Base-by-base conservation (phyloP, 2,888 invertebrate species). In the Cetonia aurata region DNA sequence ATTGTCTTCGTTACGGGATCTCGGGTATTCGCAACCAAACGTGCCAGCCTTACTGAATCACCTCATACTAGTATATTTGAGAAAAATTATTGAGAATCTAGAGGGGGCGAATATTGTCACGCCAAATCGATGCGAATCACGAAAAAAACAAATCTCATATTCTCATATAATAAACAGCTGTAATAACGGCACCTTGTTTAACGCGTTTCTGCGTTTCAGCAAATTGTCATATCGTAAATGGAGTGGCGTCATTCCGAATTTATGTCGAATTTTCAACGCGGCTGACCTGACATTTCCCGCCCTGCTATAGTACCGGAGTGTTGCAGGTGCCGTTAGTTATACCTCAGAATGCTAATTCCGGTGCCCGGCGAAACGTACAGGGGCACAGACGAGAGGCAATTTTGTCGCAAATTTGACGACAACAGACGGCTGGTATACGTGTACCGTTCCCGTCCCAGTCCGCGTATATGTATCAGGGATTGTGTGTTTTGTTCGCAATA, bases 401-500 rank as follows among this genome's bases (percentile, higher is more conserved):
- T 56, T 55, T 31, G 44, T 55, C 66, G 31, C 66, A 66, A 55
- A 55, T 55, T 42, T 46, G 67, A 42, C 67, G 67, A 19, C 44
- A n/a, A 44, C 17, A 10, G 4, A 25, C 25, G 25, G 3, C 25
- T 25, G 3, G 25, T 50, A 19, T 50, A 15, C 15, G 9, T 50
- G 19, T 19, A n/a, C n/a, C n/a, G n/a, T n/a, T n/a, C n/a, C n/a
- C n/a, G 17, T 48, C 48, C 48, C 48, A n/a, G 48, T n/a, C 48
- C 25, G 31, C 46, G 48, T 19, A 19, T 41, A 15, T 46, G 60
- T 48, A 60, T 48, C 60, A 25, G 13, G 60, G 72, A 68, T 70
- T 75, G 72, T 74, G 75, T 75, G 72, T 74, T 77, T 75, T 73
- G 77, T 72, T 73, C 67, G 77, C 77, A 77, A 79, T 80, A 80